Evolutionary conservation across 2,113 vertebrate species (phyloP), one percentile per base, ranked within the genome.

Genomic region (Ptilonorhynchus violaceus): DNA sequence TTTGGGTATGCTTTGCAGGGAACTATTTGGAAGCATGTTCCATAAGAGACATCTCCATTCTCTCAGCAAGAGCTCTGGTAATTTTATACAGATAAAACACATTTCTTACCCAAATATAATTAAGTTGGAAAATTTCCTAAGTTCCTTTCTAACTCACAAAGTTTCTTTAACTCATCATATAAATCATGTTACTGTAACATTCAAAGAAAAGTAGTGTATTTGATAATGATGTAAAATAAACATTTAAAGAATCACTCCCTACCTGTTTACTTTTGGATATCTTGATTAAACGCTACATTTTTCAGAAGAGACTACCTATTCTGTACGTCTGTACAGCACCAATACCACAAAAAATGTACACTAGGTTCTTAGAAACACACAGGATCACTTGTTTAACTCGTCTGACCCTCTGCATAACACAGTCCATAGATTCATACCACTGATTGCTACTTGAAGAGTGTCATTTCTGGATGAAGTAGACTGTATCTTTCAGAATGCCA

Each of bases 201-300:
- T 35, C 21, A 62, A 50, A 73, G 23, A 31, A 62, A 88, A 82
- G 35, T 15, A 90, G 58, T 39, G 23, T 35, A 50, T 67, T 81
- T 85, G 39, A 85, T 90, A 90, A 75, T 47, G 11, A 79, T 28
- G 33, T 60, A 88, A 96, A 95, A 93, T 56, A 88, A 90, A 83
- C 66, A 77, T 18, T 28, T 42, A 56, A 83, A 76, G 49, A 89
- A 82, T 77, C 11, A 37, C 39, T 88, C 50, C 14, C 46, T 88
- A 25, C 20, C 69, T 81, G 24, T 81, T 95, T 93, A 72, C 30
- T 55, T 90, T 33, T 47, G 1, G 85, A 5, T 75, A 84, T 46
- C 41, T 70, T 67, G 60, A 62, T 66, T 87, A 81, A 84, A 89
- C 12, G 39, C n/a, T 11, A 33, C 10, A 39, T 77, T 82, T 91